Base-by-base conservation (phyloP, 2,113 vertebrate species). In the Plectropomus leopardus region DNA sequence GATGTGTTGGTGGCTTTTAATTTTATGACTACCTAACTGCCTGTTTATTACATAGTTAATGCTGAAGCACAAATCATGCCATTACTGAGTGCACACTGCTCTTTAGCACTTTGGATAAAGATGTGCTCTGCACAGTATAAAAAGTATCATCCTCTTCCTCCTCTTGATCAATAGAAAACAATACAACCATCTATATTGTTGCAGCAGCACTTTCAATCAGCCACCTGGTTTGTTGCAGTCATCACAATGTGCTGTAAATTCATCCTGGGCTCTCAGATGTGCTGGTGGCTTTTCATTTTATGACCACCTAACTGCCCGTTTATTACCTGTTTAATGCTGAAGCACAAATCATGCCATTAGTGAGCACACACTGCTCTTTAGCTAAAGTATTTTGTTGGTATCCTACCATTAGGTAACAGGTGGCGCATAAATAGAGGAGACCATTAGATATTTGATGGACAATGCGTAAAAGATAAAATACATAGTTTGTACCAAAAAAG, bases 311-410 rank as follows among this genome's bases (percentile, higher is more conserved):
- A 80, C 30, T 48, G 57, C 36, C 45, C 28, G 36, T 63, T 86
- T 77, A 82, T 57, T 76, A 32, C 69, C 51, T 15, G 21, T 61
- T 76, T 70, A 68, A 69, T 0, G 9, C n/a, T 45, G 14, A 58
- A 16, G 42, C 21, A 67, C 23, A 63, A 76, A 28, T 78, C 48
- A 59, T 47, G 48, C 42, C 51, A 69, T 85, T 79, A 78, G 70
- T 16, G 7, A 64, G 63, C 36, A 68, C 26, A 57, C n/a, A 28
- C 42, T 19, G 8, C 55, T 48, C 28, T 82, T 53, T 57, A 48
- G 21, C 23, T 34, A 21, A 44, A 87, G 60, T 42, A 50, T 54
- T 85, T 86, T 66, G 86, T 80, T 76, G 34, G 48, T 60, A 1
- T 75, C 60, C 72, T 59, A 44, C 48, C 19, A 72, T 76, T 80